phyloP scores from a whole-genome alignment of 2,113 vertebrate species.

The Willisornis vidua region DNA sequence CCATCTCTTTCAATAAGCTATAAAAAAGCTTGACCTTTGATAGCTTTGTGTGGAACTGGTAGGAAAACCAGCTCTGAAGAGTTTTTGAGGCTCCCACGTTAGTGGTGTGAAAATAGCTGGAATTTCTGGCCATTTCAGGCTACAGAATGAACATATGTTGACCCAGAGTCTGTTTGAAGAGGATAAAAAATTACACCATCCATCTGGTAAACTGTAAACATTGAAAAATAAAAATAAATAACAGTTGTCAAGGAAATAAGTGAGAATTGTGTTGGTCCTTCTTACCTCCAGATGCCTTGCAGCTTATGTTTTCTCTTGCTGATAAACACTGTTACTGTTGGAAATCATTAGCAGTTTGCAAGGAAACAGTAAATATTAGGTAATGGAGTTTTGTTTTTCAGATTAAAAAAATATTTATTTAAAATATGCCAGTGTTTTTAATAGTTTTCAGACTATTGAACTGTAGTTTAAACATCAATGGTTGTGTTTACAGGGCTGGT shows the following conservation, averaged over 20 bases:
- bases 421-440: neutral
- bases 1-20: neutral
- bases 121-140: neutral
- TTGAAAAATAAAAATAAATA: neutral
- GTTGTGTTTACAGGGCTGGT: neutral
- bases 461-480: neutral
- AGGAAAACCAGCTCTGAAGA: neutral
- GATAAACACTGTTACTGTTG: neutral
- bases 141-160: neutral
- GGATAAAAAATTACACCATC: neutral
- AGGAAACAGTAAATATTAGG: neutral
- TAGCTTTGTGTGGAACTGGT: neutral
- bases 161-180: neutral
- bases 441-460: neutral
- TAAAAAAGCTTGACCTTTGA: neutral
- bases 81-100: neutral
- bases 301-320: neutral
- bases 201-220: conserved; percentile 17
- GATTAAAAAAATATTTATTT: neutral
- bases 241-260: conserved; percentile 15
- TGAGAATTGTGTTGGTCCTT: neutral
- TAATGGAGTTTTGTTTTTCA: neutral
- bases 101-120: neutral
- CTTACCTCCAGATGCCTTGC: neutral
- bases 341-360: neutral